Conservation (phyloP, 2,113 vertebrate species). For the Elanoides forficatus region DNA sequence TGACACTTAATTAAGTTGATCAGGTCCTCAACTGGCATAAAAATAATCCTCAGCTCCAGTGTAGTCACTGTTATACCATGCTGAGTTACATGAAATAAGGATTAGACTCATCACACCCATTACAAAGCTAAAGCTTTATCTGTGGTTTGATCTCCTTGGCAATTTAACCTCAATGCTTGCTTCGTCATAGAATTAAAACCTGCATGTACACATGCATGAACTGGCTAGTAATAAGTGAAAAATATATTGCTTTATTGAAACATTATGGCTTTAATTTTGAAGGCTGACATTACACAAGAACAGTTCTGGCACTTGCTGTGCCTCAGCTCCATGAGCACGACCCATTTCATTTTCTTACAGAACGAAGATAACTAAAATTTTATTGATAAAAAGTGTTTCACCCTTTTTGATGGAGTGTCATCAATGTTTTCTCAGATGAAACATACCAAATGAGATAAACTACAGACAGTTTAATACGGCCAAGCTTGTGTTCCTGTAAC, state of each 20-base stretch:
- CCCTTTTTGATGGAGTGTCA: neutral
- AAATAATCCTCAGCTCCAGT: neutral
- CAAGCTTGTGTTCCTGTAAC: neutral
- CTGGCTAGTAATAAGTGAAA: neutral
- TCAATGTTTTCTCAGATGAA: neutral
- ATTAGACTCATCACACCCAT: neutral
- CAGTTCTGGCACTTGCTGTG: neutral
- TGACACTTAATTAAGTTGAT: neutral
- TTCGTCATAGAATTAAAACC: neutral
- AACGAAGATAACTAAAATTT: neutral
- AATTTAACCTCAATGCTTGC: neutral
- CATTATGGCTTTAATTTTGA: neutral
- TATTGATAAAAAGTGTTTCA: neutral
- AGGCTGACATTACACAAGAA: neutral
- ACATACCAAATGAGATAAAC: neutral
- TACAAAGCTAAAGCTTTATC: neutral
- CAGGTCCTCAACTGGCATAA: neutral
- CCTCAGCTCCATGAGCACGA: neutral
- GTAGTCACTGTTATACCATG: neutral
- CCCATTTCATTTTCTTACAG: neutral
- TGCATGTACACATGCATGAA: neutral
- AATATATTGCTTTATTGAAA: neutral
- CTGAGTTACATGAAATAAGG: neutral
- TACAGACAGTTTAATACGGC: neutral
- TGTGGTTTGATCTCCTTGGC: neutral